phyloP scores from a whole-genome alignment of 1,140 invertebrate genomes.

The Teleogryllus occipitalis region DNA sequence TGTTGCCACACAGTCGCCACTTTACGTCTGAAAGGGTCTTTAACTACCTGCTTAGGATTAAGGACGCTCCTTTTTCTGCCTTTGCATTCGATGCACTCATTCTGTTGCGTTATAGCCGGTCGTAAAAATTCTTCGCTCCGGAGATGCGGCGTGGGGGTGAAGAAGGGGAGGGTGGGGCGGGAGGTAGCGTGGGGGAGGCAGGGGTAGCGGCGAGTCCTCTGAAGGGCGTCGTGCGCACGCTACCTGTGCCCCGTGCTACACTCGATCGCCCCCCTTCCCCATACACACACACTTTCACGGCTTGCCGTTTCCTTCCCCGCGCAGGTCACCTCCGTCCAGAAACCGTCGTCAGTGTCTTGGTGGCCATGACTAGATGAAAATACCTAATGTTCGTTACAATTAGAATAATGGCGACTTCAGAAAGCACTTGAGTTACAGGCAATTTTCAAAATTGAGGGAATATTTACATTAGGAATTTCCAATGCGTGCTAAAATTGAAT shows the following conservation, averaged over 20 bases:
- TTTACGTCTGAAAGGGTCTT: background rate
- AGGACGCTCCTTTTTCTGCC: background rate
- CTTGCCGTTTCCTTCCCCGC: too few relatives aligned
- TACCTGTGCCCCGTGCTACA: background rate
- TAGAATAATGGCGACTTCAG: too few relatives aligned
- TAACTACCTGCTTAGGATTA: background rate
- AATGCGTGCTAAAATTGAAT: too few relatives aligned
- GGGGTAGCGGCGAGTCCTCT: background rate
- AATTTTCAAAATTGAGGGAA: too few relatives aligned
- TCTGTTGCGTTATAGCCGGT: background rate
- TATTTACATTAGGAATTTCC: too few relatives aligned
- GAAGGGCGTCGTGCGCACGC: background rate
- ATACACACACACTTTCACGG: too few relatives aligned
- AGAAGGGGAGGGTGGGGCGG: background rate
- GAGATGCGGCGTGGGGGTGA: background rate
- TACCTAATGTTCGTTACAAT: too few relatives aligned
- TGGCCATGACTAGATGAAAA: too few relatives aligned
- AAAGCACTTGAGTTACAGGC: too few relatives aligned
- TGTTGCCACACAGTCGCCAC: background rate
- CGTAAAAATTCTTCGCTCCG: background rate
- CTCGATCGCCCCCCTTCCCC: too few relatives aligned
- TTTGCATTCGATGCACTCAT: background rate
- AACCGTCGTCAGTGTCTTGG: too few relatives aligned
- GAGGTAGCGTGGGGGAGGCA: background rate
- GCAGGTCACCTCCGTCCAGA: too few relatives aligned